Conservation (phyloP, 2,113 vertebrate species). For the Morphnarchus princeps region DNA sequence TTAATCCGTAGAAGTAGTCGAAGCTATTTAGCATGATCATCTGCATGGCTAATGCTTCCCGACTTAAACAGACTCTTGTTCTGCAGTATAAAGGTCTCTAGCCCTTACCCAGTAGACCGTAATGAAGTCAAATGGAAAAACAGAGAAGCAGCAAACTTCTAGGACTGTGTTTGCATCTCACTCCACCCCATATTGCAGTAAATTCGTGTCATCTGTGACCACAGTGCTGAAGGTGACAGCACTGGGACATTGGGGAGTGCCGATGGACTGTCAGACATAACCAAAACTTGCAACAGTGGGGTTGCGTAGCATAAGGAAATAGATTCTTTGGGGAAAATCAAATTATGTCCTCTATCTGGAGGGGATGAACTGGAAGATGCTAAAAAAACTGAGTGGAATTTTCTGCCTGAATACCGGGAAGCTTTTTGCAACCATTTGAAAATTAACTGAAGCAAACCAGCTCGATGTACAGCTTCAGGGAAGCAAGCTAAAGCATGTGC, state of each 20-base stretch:
- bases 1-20: background rate
- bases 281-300: background rate
- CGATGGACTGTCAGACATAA: background rate
- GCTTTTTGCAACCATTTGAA: conserved; percentile 1
- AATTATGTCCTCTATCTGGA: background rate
- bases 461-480: background rate
- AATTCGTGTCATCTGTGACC: background rate
- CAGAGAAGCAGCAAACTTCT: background rate
- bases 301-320: background rate
- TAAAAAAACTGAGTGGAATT: background rate
- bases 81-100: background rate
- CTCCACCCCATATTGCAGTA: background rate
- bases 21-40: background rate
- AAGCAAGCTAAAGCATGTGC: background rate
- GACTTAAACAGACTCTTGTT: background rate
- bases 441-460: conserved; percentile 3
- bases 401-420: background rate
- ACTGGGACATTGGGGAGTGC: background rate
- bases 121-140: background rate
- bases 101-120: background rate
- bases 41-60: background rate
- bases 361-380: background rate
- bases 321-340: background rate
- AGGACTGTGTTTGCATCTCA: background rate
- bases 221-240: background rate